Conservation (phyloP, 1,140 invertebrate genomes). For the Lethrus apterus region DNA sequence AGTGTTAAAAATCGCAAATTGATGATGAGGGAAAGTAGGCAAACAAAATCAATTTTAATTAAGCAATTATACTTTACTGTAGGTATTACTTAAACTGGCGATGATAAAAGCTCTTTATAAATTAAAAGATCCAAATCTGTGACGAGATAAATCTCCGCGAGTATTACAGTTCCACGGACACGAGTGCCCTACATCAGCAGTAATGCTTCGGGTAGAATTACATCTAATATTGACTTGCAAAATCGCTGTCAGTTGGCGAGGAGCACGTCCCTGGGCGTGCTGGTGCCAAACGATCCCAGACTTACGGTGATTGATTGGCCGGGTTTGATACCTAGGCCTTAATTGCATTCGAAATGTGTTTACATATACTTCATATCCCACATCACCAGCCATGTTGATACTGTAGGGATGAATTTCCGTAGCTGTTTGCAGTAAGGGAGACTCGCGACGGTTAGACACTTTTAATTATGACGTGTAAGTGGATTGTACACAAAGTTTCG, state of each 20-base stretch:
- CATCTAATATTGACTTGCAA: slow-evolving; percentile 39
- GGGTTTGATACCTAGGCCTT: slow-evolving; percentile 32
- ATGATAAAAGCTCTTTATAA: too few species aligned
- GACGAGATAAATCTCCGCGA: too few species aligned
- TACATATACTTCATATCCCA: slow-evolving; percentile 35
- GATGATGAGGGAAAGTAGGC: too few species aligned
- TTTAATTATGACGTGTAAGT: slow-evolving; percentile 30
- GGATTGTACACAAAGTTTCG: slow-evolving; percentile 10
- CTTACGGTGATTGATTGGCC: slow-evolving; percentile 39
- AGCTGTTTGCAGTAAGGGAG: slow-evolving; percentile 28
- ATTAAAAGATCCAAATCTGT: too few species aligned
- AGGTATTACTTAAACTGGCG: too few species aligned
- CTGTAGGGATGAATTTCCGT: slow-evolving; percentile 13
- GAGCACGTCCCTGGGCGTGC: slow-evolving; percentile 37
- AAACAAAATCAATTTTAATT: too few species aligned
- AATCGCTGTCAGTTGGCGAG: slow-evolving; percentile 30
- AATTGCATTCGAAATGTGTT: slow-evolving; percentile 39
- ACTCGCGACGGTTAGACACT: slow-evolving; percentile 28
- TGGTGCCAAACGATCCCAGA: slow-evolving; percentile 33
- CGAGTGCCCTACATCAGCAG: slow-evolving; percentile 19
- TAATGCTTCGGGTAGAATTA: slow-evolving; percentile 32
- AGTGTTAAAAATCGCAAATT: too few species aligned
- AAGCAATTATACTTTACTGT: too few species aligned
- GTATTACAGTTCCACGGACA: too few species aligned
- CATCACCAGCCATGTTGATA: slow-evolving; percentile 21